Percentiles rank a stretch among this genome's conserved stretches.
These are phyloP conservation scores for Hartigia nigra DNA, from an alignment of 2,888 invertebrate genomes.

Conservation along the genomic window DNA sequence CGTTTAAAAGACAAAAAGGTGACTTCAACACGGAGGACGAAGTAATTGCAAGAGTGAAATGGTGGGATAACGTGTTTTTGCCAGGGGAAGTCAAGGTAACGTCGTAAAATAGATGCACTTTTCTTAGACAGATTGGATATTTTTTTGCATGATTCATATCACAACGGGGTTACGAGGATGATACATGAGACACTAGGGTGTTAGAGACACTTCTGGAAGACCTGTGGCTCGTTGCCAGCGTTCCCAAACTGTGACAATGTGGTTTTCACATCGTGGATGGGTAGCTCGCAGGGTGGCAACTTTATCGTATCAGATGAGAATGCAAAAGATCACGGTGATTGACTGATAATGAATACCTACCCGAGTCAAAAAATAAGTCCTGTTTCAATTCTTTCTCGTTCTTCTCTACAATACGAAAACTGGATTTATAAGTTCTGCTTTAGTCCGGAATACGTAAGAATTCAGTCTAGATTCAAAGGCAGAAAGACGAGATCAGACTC, in stretches of 20 bases:
- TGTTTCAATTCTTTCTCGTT: no score
- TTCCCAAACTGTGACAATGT: slow-evolving; percentile 7
- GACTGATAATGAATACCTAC: neutral
- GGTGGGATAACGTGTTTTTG: neutral
- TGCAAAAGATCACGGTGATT: neutral
- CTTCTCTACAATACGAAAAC: no score
- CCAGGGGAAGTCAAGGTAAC: neutral
- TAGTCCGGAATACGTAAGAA: no score
- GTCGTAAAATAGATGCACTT: neutral
- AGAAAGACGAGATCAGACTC: no score
- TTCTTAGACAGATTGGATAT: neutral
- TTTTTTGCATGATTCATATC: neutral
- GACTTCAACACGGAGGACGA: neutral
- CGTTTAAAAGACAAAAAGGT: neutral
- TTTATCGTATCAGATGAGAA: neutral
- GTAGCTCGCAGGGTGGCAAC: slow-evolving; percentile 2
- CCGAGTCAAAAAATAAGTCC: no score
- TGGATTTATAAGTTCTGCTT: no score
- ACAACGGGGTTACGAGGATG: neutral
- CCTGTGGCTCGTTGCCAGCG: slow-evolving; percentile 8
- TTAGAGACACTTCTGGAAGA: neutral
- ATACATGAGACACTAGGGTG: neutral
- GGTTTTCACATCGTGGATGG: slow-evolving; percentile 11
- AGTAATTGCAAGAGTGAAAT: neutral
- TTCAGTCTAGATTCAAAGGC: no score